Conservation (phyloP, 2,113 vertebrate genomes). For the Brachirus orientalis region DNA sequence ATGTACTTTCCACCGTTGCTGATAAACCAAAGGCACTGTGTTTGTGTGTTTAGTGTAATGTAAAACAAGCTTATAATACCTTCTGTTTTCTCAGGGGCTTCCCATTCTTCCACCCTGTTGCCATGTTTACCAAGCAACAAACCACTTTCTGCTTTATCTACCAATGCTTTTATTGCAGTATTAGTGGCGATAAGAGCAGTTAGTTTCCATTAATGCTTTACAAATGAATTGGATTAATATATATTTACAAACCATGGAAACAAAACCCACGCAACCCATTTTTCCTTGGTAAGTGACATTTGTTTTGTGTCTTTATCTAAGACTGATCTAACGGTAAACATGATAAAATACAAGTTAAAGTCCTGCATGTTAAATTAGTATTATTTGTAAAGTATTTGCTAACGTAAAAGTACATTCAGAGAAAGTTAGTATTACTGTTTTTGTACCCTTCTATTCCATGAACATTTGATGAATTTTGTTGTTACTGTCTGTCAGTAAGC, state of each 20-base stretch:
- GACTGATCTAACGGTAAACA: too few species aligned
- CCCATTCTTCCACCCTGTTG: conserved; percentile 4
- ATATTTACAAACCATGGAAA: conserved; percentile 9
- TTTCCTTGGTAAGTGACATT: conserved; percentile 41
- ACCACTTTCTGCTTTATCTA: not conserved
- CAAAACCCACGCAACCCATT: not conserved
- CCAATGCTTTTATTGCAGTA: not conserved
- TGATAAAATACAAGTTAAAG: too few species aligned
- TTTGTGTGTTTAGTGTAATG: too few species aligned
- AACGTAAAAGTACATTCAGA: too few species aligned
- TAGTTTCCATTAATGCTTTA: not conserved
- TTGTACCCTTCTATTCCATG: too few species aligned
- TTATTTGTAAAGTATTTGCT: too few species aligned
- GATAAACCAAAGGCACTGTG: too few species aligned
- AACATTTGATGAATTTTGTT: too few species aligned
- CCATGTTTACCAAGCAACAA: conserved; percentile 44
- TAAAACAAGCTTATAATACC: not conserved
- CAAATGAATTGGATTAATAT: not conserved
- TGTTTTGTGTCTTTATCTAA: not conserved
- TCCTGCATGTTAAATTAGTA: too few species aligned
- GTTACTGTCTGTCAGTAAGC: too few species aligned
- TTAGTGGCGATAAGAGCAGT: not conserved
- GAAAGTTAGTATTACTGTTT: too few species aligned
- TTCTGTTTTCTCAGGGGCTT: not conserved
- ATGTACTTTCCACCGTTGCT: too few species aligned